Evolutionary conservation across 2,888 invertebrate species (phyloP), one percentile per base, ranked within the genome.

Genomic region (Eumerus sabulonum): DNA sequence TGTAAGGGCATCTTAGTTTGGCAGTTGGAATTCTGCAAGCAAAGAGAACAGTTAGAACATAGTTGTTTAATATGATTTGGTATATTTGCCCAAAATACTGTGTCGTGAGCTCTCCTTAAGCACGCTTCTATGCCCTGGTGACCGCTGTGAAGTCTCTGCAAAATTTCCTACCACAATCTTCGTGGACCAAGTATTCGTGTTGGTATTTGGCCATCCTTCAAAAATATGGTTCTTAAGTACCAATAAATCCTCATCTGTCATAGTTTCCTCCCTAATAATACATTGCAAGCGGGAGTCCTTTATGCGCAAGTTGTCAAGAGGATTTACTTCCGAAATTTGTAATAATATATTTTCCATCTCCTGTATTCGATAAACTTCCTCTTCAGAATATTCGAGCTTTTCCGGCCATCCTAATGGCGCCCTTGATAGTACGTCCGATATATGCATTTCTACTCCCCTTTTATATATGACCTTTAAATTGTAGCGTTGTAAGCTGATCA

Each of bases 51-150:
- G 12, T 66, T 38, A 18, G 13, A 17, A 19, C 48, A 48, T 16
- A 66, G 1, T 42, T 62, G 13, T 27, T 42, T 62, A 9, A 71
- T 60, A 19, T 54, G 18, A 38, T 59, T 47, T 9, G 42, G 18
- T 13, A 62, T 47, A 16, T 47, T 40, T n/a, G 54, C 45, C 70
- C 60, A 62, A 53, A 53, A 70, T 0, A 70, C 44, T 16, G 54
- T 62, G 13, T 70, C 60, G 9, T 47, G 16, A 53, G 62, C 70
- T 62, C 45, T 27, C 42, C 12, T 47, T 13, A 54, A 54, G 36
- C 13, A 47, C 4, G 47, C 14, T 27, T 54, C 60, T 12, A 53
- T 62, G 9, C 62, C 70, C 16, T 56, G 54, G 19, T 71, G 70
- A 42, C 44, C 35, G 27, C 14, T 27, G 18, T 63, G 56, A 9